These are phyloP conservation scores for Salticus scenicus DNA, from an alignment of 2,888 invertebrate genomes.

Conservation along the genomic window DNA sequence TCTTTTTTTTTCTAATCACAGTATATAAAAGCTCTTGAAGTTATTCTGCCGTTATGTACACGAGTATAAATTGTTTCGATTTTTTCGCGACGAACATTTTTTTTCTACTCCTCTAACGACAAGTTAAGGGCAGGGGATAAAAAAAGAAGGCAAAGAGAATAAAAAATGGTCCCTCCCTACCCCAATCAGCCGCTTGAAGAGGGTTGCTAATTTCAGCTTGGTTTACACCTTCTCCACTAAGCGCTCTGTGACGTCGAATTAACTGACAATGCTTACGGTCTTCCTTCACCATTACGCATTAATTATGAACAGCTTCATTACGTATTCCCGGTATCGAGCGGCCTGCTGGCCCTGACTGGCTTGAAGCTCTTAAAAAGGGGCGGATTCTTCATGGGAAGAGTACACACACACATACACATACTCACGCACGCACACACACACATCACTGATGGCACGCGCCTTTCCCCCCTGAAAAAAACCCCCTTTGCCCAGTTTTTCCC, in stretches of 20 bases:
- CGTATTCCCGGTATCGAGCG: constrained; percentile 70
- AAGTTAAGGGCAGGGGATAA: constrained; percentile 51
- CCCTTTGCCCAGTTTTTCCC: constrained; percentile 59
- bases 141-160: constrained; percentile 28
- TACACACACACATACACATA: constrained; percentile 40
- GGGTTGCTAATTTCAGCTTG: constrained; percentile 70
- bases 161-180: constrained; percentile 36
- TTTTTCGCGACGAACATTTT: constrained; percentile 33
- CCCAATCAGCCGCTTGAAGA: constrained; percentile 52
- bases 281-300: constrained; percentile 70
- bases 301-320: constrained; percentile 70
- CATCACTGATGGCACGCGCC: constrained; percentile 55
- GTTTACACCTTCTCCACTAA: constrained; percentile 69
- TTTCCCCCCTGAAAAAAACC: constrained; percentile 18
- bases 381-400: constrained; percentile 65
- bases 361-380: constrained; percentile 70
- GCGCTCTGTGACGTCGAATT: constrained; percentile 68
- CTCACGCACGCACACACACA: constrained; percentile 55
- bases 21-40: constrained; percentile 67
- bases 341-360: constrained; percentile 64
- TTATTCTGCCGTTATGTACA: constrained; percentile 68
- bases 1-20: constrained; percentile 58
- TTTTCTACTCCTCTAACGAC: constrained; percentile 47
- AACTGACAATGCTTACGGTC: constrained; percentile 66
- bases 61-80: constrained; percentile 66